Conservation (phyloP, 2,113 vertebrate species). For the human (Homo sapiens) region DNA sequence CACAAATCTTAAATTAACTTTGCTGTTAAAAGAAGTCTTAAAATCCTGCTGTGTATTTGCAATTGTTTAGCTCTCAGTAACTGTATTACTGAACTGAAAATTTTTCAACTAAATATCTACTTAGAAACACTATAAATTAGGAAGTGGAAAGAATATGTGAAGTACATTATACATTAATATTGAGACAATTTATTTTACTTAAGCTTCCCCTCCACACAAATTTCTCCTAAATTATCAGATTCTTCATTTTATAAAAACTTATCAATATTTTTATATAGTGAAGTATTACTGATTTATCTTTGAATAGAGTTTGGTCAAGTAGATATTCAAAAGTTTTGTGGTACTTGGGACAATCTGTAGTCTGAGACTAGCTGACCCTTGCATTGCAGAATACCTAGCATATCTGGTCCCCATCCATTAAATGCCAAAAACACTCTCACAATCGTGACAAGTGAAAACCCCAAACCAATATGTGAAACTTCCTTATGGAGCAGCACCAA, state of each 20-base stretch:
- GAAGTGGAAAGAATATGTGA: neutral
- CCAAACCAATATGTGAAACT: neutral
- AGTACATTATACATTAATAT: neutral
- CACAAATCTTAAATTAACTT: constrained; percentile 23
- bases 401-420: neutral
- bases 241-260: neutral
- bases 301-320: neutral
- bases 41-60: neutral
- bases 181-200: neutral
- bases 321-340: neutral
- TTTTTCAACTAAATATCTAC: neutral
- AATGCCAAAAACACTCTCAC: neutral
- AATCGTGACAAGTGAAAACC: neutral
- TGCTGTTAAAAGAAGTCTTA: neutral
- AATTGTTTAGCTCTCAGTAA: neutral
- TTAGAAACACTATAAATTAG: neutral
- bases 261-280: neutral
- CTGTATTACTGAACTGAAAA: constrained; percentile 22
- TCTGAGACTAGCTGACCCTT: neutral
- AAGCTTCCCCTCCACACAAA: neutral
- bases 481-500: neutral
- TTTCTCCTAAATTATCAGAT: neutral
- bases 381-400: neutral
- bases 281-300: neutral
- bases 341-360: neutral